Evolutionary conservation across 2,888 invertebrate species (phyloP).

Genomic region (Melipona beecheii): DNA sequence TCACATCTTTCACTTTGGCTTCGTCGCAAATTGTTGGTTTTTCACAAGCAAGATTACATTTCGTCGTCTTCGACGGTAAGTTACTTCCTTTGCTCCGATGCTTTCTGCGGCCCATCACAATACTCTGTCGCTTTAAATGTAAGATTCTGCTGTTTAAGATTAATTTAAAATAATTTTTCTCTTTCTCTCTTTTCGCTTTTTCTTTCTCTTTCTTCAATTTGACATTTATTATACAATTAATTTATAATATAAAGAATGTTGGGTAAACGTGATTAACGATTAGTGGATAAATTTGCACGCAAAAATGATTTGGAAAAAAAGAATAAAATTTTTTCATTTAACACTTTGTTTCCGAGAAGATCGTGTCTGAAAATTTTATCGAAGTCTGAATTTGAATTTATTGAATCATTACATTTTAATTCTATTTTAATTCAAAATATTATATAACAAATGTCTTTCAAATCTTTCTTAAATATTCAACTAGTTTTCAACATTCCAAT

Average conservation of each 20-base stretch:
- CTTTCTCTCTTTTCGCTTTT: background rate
- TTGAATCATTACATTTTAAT: no score
- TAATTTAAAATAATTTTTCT: background rate
- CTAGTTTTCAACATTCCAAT: background rate
- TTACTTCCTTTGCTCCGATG: conserved; percentile 6
- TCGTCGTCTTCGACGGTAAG: background rate
- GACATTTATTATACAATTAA: background rate
- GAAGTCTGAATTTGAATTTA: no score
- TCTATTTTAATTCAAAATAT: background rate
- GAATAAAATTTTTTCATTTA: no score
- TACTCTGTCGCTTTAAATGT: background rate
- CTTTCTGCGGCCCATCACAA: conserved; percentile 65
- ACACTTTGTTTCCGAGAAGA: no score
- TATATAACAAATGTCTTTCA: background rate
- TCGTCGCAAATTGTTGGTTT: background rate
- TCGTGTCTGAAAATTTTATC: no score
- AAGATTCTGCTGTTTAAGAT: background rate
- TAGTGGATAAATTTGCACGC: no score
- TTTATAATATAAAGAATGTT: no score
- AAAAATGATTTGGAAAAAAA: no score
- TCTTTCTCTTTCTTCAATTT: background rate
- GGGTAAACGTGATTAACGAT: no score
- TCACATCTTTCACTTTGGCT: background rate
- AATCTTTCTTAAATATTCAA: background rate
- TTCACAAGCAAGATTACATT: background rate